A percentile compares a stretch with the other conserved stretches of the same genome.
These are phyloP conservation scores for Trachythela sp. DNA, from an alignment of 64 coral and sea anemone species.

Conservation along the genomic window DNA sequence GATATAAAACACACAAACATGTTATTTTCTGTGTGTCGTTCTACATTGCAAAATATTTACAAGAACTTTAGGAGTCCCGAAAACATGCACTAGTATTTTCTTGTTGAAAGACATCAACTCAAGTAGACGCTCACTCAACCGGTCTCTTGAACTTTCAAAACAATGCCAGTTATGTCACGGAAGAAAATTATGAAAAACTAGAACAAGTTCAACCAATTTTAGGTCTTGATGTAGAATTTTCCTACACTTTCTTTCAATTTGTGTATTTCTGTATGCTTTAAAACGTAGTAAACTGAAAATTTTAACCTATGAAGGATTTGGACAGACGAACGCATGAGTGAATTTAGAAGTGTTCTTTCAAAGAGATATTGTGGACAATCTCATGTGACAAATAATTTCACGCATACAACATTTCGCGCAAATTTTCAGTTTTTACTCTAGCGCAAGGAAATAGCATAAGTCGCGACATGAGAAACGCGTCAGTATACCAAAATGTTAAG, in stretches of 20 bases:
- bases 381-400: conserved; percentile 6
- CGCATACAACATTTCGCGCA: too few species aligned
- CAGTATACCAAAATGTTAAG: too few species aligned
- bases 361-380: background rate
- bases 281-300: background rate
- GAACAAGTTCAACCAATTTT: background rate
- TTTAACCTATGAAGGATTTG: background rate
- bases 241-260: background rate
- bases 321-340: background rate
- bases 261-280: background rate
- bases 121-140: background rate
- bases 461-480: too few species aligned
- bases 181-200: background rate
- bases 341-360: background rate
- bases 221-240: background rate
- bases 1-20: background rate
- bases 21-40: background rate
- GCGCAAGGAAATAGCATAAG: too few species aligned
- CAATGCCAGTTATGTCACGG: background rate
- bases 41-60: too few species aligned
- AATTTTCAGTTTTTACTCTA: too few species aligned
- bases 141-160: background rate
- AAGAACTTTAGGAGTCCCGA: background rate
- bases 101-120: background rate
- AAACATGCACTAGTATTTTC: background rate